Base-by-base conservation (phyloP, 2,888 invertebrate species). In the Zaprionus lineosus region DNA sequence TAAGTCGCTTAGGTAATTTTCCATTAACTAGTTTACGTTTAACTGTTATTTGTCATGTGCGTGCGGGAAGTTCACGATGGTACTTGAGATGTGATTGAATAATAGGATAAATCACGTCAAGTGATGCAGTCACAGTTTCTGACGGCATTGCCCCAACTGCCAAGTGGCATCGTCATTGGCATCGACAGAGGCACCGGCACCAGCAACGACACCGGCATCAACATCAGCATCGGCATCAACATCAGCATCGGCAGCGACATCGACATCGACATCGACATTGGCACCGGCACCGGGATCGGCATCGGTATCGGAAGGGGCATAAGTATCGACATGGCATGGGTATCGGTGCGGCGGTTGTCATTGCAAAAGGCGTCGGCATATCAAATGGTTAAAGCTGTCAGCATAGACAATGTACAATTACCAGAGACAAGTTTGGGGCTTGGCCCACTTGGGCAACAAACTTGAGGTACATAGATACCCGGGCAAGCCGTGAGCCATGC, bases 371-470 rank as follows among this genome's bases (percentile, higher is more conserved):
- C 66, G 85, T 77, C 85, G 76, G 85, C 77, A 83, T 82, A 85
- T 78, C 85, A 85, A 70, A 70, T 47, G 37, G 36, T 26, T 9
- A 36, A 18, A 47, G 56, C 43, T 67, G 77, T 82, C 84, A 85
- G 78, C 71, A 36, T 60, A 58, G 56, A 77, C 85, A 84, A 84
- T 82, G 75, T 74, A 82, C 85, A 84, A 77, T 76, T 77, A 77
- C 52, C 60, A 67, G 67, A 67, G 85, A 78, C 77, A 78, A 83
- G 75, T 79, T 77, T 83, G 85, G 77, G 77, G 77, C 77, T 78
- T 78, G 77, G 77, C 77, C 74, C 85, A 78, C 84, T 78, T 61
- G 75, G 67, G 67, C 55, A 51, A 62, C 74, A 48, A n/a, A 62
- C 52, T 72, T 48, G 50, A 64, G 58, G 15, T 46, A 36, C 21